Evolutionary conservation across 2,888 invertebrate genomes (phyloP), one percentile per base, ranked within the genome.

Genomic region (Eubasilissa splendida): DNA sequence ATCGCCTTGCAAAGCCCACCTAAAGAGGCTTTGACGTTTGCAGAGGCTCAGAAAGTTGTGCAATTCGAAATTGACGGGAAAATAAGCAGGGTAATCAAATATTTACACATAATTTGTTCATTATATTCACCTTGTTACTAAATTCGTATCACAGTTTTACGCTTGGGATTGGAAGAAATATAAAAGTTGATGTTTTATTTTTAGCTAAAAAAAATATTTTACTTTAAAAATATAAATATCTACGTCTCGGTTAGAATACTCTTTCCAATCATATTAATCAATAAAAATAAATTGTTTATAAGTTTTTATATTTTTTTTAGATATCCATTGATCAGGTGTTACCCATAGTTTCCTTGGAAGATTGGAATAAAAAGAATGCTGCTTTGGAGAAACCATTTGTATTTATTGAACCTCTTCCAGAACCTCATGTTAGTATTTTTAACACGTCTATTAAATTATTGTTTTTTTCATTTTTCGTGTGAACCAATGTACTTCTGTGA

Each of bases 61-160:
- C 96, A 96, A 87, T 95, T 97, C 86, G 96, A 97, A 86, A 91
- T 96, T n/a, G 95, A 96, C 87, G 96, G 96, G 0, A 93, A 94
- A 87, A 92, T 94, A 79, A 93, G 94, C 80, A 92, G 95, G 80
- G 87, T 91, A 58, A 89, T 88, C 42, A 42, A 42, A 42, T 7
- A 42, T 42, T 42, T 42, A 42, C 7, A 42, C 42, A 5, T 42
- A 42, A 42, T 42, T 42, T 42, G 42, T 42, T 42, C 42, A 42
- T 42, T 42, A 5, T 7, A 42, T 7, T 42, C 42, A 42, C 7
- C 7, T 42, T 42, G 42, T 42, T 42, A 42, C 7, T 42, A 42
- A 42, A 42, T 42, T 42, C 42, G 7, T 42, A 42, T 1, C 3
- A 42, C 42, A 42, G 7, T 42, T 42, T 5, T 42, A 42, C 7